Conservation (phyloP, 2,113 vertebrate species). For the Athene cunicularia region DNA sequence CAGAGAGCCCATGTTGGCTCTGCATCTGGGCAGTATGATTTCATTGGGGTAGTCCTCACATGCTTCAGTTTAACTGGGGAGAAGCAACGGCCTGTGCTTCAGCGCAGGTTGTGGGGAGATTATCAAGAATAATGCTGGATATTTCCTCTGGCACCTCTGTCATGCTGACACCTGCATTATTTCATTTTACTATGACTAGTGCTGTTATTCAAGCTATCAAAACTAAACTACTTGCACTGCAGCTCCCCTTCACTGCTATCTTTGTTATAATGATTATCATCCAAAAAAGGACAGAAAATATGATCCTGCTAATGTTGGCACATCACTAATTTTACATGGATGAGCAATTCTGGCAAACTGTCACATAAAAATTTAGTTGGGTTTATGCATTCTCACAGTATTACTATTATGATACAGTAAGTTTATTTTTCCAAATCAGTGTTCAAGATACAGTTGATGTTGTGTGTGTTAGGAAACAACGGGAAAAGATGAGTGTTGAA, state of each 20-base stretch:
- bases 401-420: neutral
- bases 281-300: neutral
- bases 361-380: neutral
- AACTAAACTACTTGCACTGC: neutral
- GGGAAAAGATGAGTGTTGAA: neutral
- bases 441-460: neutral
- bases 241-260: neutral
- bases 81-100: neutral
- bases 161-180: neutral
- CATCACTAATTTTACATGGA: neutral
- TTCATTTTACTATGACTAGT: neutral
- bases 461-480: neutral
- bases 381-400: neutral
- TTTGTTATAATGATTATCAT: neutral
- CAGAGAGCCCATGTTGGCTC: neutral
- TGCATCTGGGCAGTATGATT: neutral
- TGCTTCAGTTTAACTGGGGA: accelerated
- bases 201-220: neutral
- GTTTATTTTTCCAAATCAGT: neutral
- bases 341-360: neutral
- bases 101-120: accelerated
- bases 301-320: neutral
- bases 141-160: neutral
- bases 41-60: neutral
- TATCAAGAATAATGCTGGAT: neutral